Percentiles rank a stretch among this genome's conserved stretches.
phyloP scores from a whole-genome alignment of 2,797 vertebrate species.

The Sebastes miniatus region DNA sequence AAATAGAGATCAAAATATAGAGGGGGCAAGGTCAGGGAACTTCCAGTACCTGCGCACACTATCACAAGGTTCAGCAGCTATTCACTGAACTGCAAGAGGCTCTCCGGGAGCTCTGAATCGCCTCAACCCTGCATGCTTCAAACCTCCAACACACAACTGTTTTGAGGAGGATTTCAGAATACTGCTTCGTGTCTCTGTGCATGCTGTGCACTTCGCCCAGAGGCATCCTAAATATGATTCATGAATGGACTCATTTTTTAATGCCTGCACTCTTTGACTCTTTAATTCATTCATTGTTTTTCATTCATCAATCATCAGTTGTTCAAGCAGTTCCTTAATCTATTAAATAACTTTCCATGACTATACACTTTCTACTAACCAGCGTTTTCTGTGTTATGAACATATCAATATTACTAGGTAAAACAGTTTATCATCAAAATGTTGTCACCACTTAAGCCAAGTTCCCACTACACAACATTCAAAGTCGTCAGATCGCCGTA shows the following conservation, averaged over 20 bases:
- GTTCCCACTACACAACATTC: too few relatives aligned
- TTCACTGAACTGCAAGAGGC: constrained; percentile 3
- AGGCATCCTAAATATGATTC: constrained; percentile 2
- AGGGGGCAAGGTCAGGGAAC: constrained; percentile 64
- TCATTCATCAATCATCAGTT: background rate
- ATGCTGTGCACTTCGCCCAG: constrained; percentile 1
- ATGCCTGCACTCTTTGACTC: background rate
- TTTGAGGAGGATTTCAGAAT: constrained; percentile 11
- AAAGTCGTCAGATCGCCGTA: too few relatives aligned
- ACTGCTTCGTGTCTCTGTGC: background rate
- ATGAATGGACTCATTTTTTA: constrained; percentile 2
- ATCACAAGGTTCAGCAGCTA: constrained; percentile 35
- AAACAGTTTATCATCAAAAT: background rate
- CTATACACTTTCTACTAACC: background rate
- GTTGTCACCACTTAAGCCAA: too few relatives aligned
- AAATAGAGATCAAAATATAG: constrained; percentile 76
- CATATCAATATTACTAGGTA: background rate
- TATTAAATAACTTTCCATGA: background rate
- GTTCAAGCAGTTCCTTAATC: background rate
- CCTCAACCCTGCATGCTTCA: background rate
- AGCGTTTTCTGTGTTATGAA: background rate
- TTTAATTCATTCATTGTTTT: background rate
- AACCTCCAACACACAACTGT: background rate
- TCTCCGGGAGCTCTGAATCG: constrained; percentile 1
- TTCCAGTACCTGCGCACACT: constrained; percentile 66